Percentiles rank a stretch among this genome's conserved stretches.
Evolutionary conservation across 2,888 invertebrate genomes (phyloP).

Genomic region (Saturnia japonica): DNA sequence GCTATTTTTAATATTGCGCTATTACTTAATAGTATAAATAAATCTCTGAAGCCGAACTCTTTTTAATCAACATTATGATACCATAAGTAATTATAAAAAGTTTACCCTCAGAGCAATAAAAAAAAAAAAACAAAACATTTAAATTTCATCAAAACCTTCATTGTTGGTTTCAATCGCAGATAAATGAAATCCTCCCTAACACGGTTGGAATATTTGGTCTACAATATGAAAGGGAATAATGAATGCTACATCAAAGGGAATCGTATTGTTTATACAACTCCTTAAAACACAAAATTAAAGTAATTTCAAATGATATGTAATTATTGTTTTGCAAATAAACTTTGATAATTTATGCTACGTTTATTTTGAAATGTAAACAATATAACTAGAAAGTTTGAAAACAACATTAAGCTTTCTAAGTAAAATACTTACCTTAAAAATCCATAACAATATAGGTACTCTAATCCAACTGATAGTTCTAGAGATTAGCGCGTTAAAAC

Average conservation of each 20-base stretch:
- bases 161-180: neutral
- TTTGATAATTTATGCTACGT: too few relatives aligned
- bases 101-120: neutral
- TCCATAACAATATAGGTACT: too few relatives aligned
- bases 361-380: too few relatives aligned
- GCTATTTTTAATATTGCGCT: too few relatives aligned
- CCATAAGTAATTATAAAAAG: neutral
- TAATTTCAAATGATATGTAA: neutral
- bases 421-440: too few relatives aligned
- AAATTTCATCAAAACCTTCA: slow-evolving; percentile 3
- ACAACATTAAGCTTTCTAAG: too few relatives aligned
- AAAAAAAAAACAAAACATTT: neutral
- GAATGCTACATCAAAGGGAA: neutral
- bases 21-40: too few relatives aligned
- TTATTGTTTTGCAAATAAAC: too few relatives aligned
- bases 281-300: neutral
- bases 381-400: too few relatives aligned
- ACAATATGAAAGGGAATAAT: neutral
- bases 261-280: neutral
- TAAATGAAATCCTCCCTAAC: slow-evolving; percentile 1
- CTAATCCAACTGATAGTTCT: too few relatives aligned
- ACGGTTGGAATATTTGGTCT: slow-evolving; percentile 5
- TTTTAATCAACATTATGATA: neutral
- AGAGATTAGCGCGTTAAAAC: too few relatives aligned
- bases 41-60: neutral